These are phyloP conservation scores for Clarias pachynema DNA, from an alignment of 2,797 vertebrate species.

Conservation along the genomic window DNA sequence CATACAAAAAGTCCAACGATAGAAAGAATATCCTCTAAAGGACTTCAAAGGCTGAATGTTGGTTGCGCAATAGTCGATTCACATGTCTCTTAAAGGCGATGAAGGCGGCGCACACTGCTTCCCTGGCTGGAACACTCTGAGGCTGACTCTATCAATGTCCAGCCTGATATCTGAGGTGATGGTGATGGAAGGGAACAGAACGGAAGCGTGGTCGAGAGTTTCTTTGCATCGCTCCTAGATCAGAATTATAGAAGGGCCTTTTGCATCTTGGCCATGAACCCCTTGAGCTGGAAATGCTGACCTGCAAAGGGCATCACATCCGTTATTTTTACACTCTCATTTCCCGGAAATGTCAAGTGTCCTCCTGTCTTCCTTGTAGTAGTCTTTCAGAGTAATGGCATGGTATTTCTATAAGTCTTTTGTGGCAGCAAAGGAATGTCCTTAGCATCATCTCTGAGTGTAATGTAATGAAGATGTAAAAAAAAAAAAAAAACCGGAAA, in stretches of 20 bases:
- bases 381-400: slow-evolving; percentile 26
- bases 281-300: slow-evolving; percentile 56
- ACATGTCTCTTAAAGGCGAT: neutral
- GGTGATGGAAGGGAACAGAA: slow-evolving; percentile 40
- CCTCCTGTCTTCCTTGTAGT: slow-evolving; percentile 21
- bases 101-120: neutral
- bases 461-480: neutral
- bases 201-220: neutral
- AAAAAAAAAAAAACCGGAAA: too few species aligned
- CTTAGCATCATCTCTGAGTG: neutral
- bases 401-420: slow-evolving; percentile 13
- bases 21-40: neutral
- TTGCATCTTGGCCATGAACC: slow-evolving; percentile 55
- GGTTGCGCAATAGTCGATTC: neutral
- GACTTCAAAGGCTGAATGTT: neutral
- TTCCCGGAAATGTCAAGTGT: slow-evolving; percentile 45
- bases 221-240: neutral
- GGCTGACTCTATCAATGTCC: slow-evolving; percentile 38
- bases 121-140: slow-evolving; percentile 11
- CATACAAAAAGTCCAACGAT: neutral
- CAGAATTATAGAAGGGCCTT: slow-evolving; percentile 36
- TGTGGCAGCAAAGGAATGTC: neutral
- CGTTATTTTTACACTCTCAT: slow-evolving; percentile 48
- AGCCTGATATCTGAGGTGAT: slow-evolving; percentile 47
- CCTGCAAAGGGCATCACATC: slow-evolving; percentile 44